Percentiles rank a stretch among this genome's conserved stretches.
Evolutionary conservation across 2,797 vertebrate genomes (phyloP).

Genomic region (Karalla daura): DNA sequence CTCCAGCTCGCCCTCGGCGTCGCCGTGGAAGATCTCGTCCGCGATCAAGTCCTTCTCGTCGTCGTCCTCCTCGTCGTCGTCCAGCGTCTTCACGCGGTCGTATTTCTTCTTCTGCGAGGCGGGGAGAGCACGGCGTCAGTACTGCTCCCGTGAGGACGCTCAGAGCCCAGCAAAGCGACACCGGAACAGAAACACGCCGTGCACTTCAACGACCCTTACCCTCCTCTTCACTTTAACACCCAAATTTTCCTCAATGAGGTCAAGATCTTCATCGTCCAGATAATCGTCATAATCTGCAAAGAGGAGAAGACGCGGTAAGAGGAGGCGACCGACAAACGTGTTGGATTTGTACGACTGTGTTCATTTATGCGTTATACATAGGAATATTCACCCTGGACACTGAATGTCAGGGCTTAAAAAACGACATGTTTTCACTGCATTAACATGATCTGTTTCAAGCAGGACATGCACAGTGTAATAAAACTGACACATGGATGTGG

Average conservation of each 20-base stretch:
- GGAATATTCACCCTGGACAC: not conserved
- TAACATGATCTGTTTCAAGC: slow-evolving; percentile 7
- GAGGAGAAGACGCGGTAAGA: slow-evolving; percentile 23
- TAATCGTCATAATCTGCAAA: slow-evolving; percentile 90
- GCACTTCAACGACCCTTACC: slow-evolving; percentile 82
- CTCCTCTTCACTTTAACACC: slow-evolving; percentile 98
- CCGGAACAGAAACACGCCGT: no score
- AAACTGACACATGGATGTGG: slow-evolving; percentile 2
- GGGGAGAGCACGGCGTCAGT: not conserved
- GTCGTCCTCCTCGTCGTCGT: slow-evolving; percentile 97
- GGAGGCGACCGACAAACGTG: not conserved
- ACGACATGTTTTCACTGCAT: not conserved
- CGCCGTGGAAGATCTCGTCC: slow-evolving; percentile 95
- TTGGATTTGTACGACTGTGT: not conserved
- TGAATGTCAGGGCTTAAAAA: not conserved
- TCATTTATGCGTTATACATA: not conserved
- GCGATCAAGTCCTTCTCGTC: slow-evolving; percentile 97
- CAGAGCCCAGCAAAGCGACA: no score
- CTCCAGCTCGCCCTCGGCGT: slow-evolving; percentile 89
- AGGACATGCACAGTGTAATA: not conserved
- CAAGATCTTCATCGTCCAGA: slow-evolving; percentile 98
- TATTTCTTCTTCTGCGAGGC: slow-evolving; percentile 91
- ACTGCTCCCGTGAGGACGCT: no score
- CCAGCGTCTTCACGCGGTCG: slow-evolving; percentile 94
- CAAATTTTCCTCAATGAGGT: slow-evolving; percentile 98